Conservation (phyloP, 1,140 invertebrate species). For the Melanaphis sacchari region DNA sequence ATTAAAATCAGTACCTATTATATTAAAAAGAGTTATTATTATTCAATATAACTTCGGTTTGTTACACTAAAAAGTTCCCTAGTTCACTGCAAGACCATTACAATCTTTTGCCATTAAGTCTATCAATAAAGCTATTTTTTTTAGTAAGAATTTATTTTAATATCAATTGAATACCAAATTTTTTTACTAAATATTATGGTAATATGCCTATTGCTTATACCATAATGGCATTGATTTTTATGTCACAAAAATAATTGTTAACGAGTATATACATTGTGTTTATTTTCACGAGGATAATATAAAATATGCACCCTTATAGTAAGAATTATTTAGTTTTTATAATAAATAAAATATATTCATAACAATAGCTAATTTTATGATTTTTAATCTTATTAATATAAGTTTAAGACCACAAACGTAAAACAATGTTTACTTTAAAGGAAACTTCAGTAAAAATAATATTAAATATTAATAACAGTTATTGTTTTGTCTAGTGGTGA, state of each 20-base stretch:
- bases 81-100: background rate
- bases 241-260: background rate
- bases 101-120: background rate
- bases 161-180: background rate
- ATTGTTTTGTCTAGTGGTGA: background rate
- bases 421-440: background rate
- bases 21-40: background rate
- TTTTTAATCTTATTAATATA: conserved; percentile 9
- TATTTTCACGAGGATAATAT: background rate
- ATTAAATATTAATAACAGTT: conserved; percentile 19
- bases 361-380: conserved; percentile 2
- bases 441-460: conserved; percentile 13
- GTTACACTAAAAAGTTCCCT: background rate
- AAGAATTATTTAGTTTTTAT: background rate
- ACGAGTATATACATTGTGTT: background rate
- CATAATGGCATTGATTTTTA: background rate
- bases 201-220: background rate
- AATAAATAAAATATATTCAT: background rate
- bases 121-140: background rate
- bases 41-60: background rate
- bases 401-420: background rate
- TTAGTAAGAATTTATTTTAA: background rate
- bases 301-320: background rate
- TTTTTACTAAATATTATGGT: background rate
- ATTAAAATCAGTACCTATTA: background rate